Percentiles rank a stretch among this genome's conserved stretches.
Evolutionary conservation across 2,113 vertebrate species (phyloP).

Genomic region (Rissa tridactyla): DNA sequence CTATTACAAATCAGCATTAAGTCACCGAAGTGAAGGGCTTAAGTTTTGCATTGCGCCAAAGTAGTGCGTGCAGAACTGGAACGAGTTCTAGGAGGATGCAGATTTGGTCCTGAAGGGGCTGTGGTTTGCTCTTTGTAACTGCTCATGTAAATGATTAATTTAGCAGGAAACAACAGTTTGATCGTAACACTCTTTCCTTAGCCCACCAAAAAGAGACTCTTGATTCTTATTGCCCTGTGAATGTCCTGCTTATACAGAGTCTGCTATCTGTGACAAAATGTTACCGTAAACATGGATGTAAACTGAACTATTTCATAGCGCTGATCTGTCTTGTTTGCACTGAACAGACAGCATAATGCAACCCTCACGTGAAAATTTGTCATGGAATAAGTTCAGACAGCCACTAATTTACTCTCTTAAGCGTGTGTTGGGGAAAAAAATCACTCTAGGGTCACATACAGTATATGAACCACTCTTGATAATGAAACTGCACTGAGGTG

Average conservation of each 20-base stretch:
- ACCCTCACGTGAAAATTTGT: constrained; percentile 15
- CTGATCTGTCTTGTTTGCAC: constrained; percentile 31
- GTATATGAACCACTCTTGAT: constrained; percentile 67
- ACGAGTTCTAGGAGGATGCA: constrained; percentile 5
- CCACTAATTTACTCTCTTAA: constrained; percentile 14
- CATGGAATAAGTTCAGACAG: constrained; percentile 31
- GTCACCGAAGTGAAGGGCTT: not conserved
- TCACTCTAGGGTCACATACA: constrained; percentile 43
- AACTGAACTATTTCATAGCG: not conserved
- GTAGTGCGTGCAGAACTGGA: not conserved
- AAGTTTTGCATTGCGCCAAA: not conserved
- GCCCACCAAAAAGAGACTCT: not conserved
- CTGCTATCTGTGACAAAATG: not conserved
- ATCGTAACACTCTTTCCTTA: not conserved
- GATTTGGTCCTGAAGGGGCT: not conserved
- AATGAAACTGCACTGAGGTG: constrained; percentile 61
- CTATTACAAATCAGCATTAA: constrained; percentile 2
- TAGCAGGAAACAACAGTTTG: not conserved
- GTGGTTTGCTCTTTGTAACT: not conserved
- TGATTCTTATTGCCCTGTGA: constrained; percentile 7
- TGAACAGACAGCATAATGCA: constrained; percentile 19
- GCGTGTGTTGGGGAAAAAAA: constrained; percentile 46
- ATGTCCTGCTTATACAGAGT: not conserved
- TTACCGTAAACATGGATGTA: not conserved
- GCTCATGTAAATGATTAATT: not conserved